Base-by-base conservation (phyloP, 2,113 vertebrate genomes). In the Phaetusa simplex region DNA sequence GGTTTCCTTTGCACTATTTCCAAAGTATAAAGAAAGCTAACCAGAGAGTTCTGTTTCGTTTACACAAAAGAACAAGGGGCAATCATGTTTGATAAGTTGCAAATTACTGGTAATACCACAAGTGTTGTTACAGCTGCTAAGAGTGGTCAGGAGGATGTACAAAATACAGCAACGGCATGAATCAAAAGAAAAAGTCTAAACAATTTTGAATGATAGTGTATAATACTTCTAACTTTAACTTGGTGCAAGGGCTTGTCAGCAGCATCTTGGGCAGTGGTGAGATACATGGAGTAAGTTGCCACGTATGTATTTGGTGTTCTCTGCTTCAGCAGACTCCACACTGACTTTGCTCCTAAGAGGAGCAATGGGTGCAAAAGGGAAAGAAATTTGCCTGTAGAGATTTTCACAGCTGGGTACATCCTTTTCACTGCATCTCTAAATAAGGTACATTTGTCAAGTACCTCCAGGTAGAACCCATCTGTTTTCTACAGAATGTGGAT, bases 1-100 rank as follows among this genome's bases (percentile, higher is more conserved):
- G 96, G 93, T 98, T 98, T 98, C 98, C 98, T 98, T 98, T 98
- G 97, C 98, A 98, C 97, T 98, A 98, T 98, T 98, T 98, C 98
- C 98, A 98, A 98, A 98, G 97, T 98, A 98, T 98, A 98, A 98
- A 98, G 98, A 98, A 98, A 98, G 97, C 96, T 98, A 98, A 98
- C 98, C 98, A 97, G 98, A 98, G 97, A 98, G 97, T 98, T 98
- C 98, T 98, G 96, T 98, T 98, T 98, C 98, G 97, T 98, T 98
- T 98, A 98, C 97, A 98, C 98, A 98, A 98, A 98, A 98, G 98
- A 98, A 98, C 98, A 98, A 98, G 98, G 98, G 98, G 98, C 98
- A 98, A 98, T 98, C 98, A 98, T 98, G 98, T 99, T 98, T 98
- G 98, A 98, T 98, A 98, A 98, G 98, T 98, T 98, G 98, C 98